These are phyloP conservation scores for Gambusia affinis DNA, from an alignment of 2,113 vertebrate genomes.

Conservation along the genomic window DNA sequence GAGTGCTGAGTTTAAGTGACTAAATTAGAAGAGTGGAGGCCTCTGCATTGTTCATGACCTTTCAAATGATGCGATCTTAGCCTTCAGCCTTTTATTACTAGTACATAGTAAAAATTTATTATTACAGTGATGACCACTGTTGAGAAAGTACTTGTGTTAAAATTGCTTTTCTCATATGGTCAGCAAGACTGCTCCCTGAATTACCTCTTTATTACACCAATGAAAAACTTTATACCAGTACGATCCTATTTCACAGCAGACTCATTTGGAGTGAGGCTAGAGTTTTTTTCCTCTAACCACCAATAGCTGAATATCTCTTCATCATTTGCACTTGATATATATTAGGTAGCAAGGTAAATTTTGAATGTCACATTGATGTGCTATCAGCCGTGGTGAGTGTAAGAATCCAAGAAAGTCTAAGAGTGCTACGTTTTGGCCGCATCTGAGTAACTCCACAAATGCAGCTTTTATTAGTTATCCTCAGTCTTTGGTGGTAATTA, in stretches of 20 bases:
- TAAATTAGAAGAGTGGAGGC: background rate
- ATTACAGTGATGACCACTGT: background rate
- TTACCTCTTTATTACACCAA: background rate
- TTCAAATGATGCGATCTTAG: background rate
- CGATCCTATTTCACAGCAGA: background rate
- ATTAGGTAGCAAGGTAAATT: too few species aligned
- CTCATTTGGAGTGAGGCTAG: background rate
- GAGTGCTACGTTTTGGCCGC: too few species aligned
- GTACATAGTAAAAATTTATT: background rate
- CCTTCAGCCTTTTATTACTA: background rate
- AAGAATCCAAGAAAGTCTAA: background rate
- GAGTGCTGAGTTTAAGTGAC: background rate
- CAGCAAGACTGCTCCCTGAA: background rate
- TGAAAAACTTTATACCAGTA: background rate
- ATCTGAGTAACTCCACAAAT: background rate
- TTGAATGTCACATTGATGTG: background rate
- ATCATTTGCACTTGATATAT: background rate
- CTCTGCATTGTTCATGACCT: background rate
- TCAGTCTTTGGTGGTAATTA: too few species aligned
- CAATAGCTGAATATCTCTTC: background rate
- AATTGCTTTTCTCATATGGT: background rate
- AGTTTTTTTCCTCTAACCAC: background rate
- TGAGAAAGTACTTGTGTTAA: background rate
- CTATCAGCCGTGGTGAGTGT: background rate
- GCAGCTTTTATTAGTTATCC: background rate